Conservation (phyloP, 2,797 vertebrate genomes). For the Eurystomus glaucurus region DNA sequence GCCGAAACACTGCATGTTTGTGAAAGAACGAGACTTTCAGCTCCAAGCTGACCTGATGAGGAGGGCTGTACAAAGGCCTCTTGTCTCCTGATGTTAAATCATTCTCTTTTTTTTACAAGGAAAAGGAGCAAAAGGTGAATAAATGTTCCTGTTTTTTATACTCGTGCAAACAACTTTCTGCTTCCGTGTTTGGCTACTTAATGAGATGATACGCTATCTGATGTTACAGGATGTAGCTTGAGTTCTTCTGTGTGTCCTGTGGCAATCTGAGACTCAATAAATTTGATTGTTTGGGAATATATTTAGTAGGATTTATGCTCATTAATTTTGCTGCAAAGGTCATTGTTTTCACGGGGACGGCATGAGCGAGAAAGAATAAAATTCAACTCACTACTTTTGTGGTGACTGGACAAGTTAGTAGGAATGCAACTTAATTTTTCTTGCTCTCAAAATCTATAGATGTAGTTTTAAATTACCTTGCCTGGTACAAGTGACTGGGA, state of each 20-base stretch:
- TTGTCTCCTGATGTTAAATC: slow-evolving; percentile 11
- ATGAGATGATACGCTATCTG: neutral
- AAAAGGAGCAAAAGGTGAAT: neutral
- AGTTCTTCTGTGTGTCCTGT: neutral
- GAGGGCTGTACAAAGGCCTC: neutral
- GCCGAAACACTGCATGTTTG: neutral
- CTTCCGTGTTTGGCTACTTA: slow-evolving; percentile 56
- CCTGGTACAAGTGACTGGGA: neutral
- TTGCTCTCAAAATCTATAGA: neutral
- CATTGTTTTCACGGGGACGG: neutral
- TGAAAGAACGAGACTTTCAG: neutral
- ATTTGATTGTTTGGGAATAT: neutral
- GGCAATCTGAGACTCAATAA: neutral
- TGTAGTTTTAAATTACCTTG: neutral
- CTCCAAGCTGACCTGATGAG: neutral
- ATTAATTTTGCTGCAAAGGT: neutral
- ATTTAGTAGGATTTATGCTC: neutral
- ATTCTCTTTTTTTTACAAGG: neutral
- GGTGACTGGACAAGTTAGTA: neutral
- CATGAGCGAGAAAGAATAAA: neutral
- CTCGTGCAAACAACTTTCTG: slow-evolving; percentile 18
- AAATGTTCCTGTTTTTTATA: slow-evolving; percentile 25
- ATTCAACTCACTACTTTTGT: neutral
- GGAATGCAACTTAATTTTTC: neutral
- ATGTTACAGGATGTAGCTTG: slow-evolving; percentile 35